These are phyloP conservation scores for Bellardia pandia DNA, from an alignment of 2,888 invertebrate genomes.

Conservation along the genomic window DNA sequence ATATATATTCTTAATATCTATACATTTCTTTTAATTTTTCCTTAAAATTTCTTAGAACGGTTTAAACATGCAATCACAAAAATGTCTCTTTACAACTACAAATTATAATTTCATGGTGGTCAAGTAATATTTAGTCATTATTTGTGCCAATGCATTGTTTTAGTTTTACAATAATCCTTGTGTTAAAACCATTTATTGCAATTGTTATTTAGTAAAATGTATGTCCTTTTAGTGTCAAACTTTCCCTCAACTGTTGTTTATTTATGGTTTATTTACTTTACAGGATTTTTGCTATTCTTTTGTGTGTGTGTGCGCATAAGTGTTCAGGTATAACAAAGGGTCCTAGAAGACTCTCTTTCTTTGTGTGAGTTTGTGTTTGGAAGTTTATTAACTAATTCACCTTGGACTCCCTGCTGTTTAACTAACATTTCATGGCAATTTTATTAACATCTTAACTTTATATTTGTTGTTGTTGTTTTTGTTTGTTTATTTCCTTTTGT, in stretches of 20 bases:
- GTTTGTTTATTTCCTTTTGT: constrained; percentile 38
- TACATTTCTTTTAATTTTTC: not conserved
- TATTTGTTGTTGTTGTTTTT: constrained; percentile 1
- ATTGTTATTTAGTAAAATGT: constrained; percentile 76
- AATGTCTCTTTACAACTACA: constrained; percentile 65
- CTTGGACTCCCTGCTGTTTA: constrained; percentile 77
- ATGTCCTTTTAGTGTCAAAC: constrained; percentile 74
- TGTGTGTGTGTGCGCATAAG: constrained; percentile 74
- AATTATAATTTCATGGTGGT: constrained; percentile 84
- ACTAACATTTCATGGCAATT: constrained; percentile 80
- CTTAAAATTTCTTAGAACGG: not conserved
- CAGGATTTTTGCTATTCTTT: constrained; percentile 17
- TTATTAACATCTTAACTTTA: constrained; percentile 79
- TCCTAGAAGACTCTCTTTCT: not conserved
- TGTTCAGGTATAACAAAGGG: not conserved
- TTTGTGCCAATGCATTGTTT: constrained; percentile 63
- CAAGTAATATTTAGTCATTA: constrained; percentile 79
- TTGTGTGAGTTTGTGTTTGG: not conserved
- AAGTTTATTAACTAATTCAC: constrained; percentile 71
- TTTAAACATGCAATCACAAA: not conserved
- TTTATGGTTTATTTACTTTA: constrained; percentile 56
- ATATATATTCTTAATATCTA: not conserved
- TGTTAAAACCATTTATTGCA: constrained; percentile 76
- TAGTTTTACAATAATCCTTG: constrained; percentile 39
- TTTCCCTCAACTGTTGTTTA: constrained; percentile 55